These are phyloP conservation scores for Diabrotica virgifera DNA, from an alignment of 1,140 invertebrate genomes.

Conservation along the genomic window DNA sequence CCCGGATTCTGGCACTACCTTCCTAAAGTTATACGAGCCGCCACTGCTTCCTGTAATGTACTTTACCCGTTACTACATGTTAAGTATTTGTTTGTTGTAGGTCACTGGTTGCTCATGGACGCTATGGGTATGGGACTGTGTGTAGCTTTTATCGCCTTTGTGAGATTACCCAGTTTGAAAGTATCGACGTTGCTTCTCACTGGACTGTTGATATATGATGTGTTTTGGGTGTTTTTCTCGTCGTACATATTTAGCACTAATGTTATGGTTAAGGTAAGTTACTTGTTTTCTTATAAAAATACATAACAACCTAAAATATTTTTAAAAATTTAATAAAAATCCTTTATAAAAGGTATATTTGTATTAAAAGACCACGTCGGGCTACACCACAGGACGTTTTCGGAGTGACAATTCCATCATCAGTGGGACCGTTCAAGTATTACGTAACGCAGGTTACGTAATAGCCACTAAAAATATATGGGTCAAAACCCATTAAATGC, in stretches of 20 bases:
- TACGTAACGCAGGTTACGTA: no score
- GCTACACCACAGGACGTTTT: no score
- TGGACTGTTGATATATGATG: constrained; percentile 93
- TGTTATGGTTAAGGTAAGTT: constrained; percentile 90
- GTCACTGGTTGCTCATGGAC: constrained; percentile 98
- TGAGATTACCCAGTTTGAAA: constrained; percentile 91
- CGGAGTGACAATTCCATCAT: no score
- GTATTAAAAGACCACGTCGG: no score
- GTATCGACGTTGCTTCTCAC: constrained; percentile 93
- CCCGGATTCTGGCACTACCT: no score
- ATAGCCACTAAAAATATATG: no score
- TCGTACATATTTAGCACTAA: constrained; percentile 98
- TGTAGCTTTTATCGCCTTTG: constrained; percentile 96
- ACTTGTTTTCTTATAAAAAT: not conserved
- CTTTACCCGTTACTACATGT: not conserved
- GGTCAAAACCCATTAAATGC: no score
- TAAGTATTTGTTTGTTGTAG: constrained; percentile 30
- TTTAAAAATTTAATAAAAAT: no score
- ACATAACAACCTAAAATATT: not conserved
- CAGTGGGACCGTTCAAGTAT: no score
- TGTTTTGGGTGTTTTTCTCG: constrained; percentile 99
- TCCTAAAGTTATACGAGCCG: no score
- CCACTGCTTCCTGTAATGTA: no score
- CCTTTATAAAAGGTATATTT: no score
- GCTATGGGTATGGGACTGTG: constrained; percentile 97